Conservation (phyloP, 2,113 vertebrate genomes). For the Sinosuthora webbiana region DNA sequence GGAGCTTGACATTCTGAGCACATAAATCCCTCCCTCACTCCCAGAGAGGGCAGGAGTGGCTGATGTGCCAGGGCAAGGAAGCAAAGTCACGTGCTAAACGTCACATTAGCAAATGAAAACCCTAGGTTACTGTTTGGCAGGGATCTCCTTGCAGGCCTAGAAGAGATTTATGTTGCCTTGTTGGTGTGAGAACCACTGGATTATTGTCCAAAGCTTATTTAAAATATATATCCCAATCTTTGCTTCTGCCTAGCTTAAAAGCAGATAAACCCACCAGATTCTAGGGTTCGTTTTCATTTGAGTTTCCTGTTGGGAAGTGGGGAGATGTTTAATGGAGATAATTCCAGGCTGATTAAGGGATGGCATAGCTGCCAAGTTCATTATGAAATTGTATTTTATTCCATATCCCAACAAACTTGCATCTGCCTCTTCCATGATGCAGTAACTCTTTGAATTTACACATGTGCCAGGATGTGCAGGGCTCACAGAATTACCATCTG, state of each 20-base stretch:
- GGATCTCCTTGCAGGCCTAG: not conserved
- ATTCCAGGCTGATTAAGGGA: constrained; percentile 31
- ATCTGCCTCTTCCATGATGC: constrained; percentile 65
- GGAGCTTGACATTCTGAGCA: not conserved
- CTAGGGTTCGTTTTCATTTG: not conserved
- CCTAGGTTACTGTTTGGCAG: not conserved
- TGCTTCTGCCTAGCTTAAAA: not conserved
- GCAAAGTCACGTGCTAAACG: fast-evolving
- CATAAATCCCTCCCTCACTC: not conserved
- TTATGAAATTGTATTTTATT: constrained; percentile 51
- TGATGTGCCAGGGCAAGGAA: not conserved
- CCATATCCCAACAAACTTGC: constrained; percentile 64
- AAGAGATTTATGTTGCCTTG: not conserved
- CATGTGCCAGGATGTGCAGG: constrained; percentile 36
- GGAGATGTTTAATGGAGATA: not conserved
- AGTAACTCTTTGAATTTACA: constrained; percentile 59
- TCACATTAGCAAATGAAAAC: not conserved
- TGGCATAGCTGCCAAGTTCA: constrained; percentile 6
- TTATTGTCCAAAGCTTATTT: not conserved
- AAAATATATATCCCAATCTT: not conserved
- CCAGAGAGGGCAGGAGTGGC: not conserved
- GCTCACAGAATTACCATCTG: constrained; percentile 64
- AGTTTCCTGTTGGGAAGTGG: not conserved
- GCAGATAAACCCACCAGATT: not conserved
- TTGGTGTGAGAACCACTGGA: not conserved